Evolutionary conservation across 1,140 invertebrate species (phyloP), one percentile per base, ranked within the genome.

Genomic region (Scaptomyza hsui): DNA sequence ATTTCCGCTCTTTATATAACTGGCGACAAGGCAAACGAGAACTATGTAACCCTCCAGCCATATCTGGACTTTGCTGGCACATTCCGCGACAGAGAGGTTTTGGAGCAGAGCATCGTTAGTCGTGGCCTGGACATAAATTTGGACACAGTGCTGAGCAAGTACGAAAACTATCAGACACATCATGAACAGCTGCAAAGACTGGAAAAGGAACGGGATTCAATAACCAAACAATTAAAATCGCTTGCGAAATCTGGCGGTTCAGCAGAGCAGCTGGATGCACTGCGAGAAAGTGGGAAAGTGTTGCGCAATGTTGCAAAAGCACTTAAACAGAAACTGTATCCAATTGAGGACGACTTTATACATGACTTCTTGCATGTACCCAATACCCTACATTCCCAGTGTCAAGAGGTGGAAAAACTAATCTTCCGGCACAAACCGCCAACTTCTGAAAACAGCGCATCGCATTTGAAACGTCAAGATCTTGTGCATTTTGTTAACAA

Each of bases 1-100:
- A 83, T 91, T 16, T 94, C 94, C 4, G 93, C 93, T 2, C 83
- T 95, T 1, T 94, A 93, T 73, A 92, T 95, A 63, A 92, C 94
- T 0, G 94, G 93, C 1, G 93, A 93, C 61, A 93, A 93, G 73
- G 93, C 93, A 1, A 90, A 91, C 15, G 92, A 93, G 52, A 91
- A 90, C 16, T 94, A 93, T 90, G 92, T 93, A 3, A 92, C 93
- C 18, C 56, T 95, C 26, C 90, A 92, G 1, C 94, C 94, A 0
- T 89, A 92, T 69, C 65, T 95, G 19, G 93, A 95, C 78, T 93
- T 94, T 61, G 92, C 93, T 4, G 76, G 92, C 41, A 91, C 90
- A 60, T 93, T 95, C 37, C 68, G 80, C 3, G 82, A 95, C 51
- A 48, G 90, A 0, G 55, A 89, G 0, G 89, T 88, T 48, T 83